Base-by-base conservation (phyloP, 2,797 vertebrate genomes). In the Discoglossus pictus region DNA sequence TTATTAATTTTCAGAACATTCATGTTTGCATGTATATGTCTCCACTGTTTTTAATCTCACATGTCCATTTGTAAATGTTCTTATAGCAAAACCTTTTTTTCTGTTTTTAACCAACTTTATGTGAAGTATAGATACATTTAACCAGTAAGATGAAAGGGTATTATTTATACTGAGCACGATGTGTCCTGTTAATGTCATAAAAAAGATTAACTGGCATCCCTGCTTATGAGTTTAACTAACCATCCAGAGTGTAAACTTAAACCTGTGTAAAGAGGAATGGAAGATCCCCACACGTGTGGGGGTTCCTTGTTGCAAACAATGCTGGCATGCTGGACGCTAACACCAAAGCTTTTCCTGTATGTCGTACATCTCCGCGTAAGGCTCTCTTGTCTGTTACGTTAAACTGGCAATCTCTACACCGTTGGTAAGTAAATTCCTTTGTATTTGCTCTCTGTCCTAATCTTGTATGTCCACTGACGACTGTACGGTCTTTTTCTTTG, bases 241-340 rank as follows among this genome's bases (percentile, higher is more conserved):
- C 82, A 77, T 78, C 81, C 63, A 84, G 85, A 88, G 82, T 82
- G 81, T 84, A 86, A 82, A 80, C 83, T 77, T 79, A 78, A 82
- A 78, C 77, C 58, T 23, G 44, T 69, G 60, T 80, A 81, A 65
- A 83, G 80, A 58, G 82, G 79, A 84, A 80, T 77, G 61, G 84
- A 84, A 83, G 83, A 86, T 72, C 80, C 83, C 44, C 20, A 18
- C 75, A 74, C 75, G 75, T 85, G 74, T 65, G 74, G 61, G 83
- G 82, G 81, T 81, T 83, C 83, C 77, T 75, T 80, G 82, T 86
- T 89, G 73, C 80, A 81, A 88, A 75, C 74, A 79, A 87, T 88
- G 44, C 79, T 83, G 84, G 94, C 96, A 97, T 96, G 96, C 94
- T 90, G 89, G 94, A 91, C 69, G 92, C 95, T 98, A 98, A 97